Evolutionary conservation across 2,888 invertebrate genomes (phyloP).

Genomic region (Ectobius pallidus): DNA sequence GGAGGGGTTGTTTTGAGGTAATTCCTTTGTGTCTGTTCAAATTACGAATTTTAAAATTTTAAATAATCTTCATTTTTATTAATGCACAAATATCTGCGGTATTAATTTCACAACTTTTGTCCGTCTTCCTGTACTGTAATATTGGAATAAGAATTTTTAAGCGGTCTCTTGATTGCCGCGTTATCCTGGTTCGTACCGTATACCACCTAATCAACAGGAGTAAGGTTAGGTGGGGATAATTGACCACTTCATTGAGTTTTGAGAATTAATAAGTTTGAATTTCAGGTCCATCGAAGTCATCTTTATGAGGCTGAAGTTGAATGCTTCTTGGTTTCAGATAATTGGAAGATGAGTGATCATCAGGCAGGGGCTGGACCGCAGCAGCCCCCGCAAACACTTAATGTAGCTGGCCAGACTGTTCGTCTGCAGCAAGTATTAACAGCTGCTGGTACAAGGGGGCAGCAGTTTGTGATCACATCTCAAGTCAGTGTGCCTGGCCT

Average conservation of each 20-base stretch:
- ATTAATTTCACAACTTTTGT: no score
- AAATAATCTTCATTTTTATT: not conserved
- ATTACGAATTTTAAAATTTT: not conserved
- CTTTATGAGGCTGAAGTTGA: no score
- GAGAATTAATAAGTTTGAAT: no score
- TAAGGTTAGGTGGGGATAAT: not conserved
- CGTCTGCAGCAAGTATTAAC: slow-evolving; percentile 55
- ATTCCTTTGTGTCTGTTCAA: slow-evolving; percentile 35
- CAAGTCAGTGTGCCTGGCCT: slow-evolving; percentile 57
- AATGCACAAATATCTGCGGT: not conserved
- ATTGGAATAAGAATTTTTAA: not conserved
- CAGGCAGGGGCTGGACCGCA: slow-evolving; percentile 41
- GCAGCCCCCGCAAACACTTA: slow-evolving; percentile 47
- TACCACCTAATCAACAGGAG: no score
- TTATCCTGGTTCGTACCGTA: not conserved
- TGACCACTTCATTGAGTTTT: no score
- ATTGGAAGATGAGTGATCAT: slow-evolving; percentile 43
- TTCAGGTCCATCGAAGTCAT: no score
- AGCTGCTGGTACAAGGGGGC: slow-evolving; percentile 50
- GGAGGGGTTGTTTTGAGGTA: slow-evolving; percentile 43
- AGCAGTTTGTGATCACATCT: slow-evolving; percentile 56
- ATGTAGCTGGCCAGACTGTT: slow-evolving; percentile 47
- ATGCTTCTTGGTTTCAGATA: slow-evolving; percentile 23
- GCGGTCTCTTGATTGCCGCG: not conserved
- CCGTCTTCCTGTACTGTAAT: not conserved